phyloP scores from a whole-genome alignment of 2,113 vertebrate species.

The Limnothrissa miodon region DNA sequence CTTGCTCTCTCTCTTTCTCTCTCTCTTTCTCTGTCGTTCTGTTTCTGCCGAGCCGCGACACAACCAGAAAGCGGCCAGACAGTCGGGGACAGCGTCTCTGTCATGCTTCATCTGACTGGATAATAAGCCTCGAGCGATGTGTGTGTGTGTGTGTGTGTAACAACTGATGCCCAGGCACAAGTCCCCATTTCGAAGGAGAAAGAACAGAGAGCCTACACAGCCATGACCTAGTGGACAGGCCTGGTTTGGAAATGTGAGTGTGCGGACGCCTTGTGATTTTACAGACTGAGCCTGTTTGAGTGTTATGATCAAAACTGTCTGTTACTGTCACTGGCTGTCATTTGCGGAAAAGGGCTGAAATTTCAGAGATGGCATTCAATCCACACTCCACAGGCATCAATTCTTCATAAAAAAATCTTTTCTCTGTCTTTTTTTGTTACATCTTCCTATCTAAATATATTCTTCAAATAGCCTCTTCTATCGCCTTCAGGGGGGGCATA shows the following conservation, averaged over 20 bases:
- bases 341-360: background rate
- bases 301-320: conserved; percentile 2
- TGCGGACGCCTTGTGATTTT: background rate
- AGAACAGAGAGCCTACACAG: background rate
- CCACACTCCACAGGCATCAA: background rate
- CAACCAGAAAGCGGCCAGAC: background rate
- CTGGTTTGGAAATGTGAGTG: no score
- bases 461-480: background rate
- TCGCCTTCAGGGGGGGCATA: background rate
- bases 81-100: background rate
- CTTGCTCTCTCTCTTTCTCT: conserved; percentile 1
- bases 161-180: background rate
- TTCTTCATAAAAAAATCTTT: background rate
- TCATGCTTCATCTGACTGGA: background rate
- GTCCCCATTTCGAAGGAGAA: background rate
- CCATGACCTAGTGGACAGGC: background rate
- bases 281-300: background rate
- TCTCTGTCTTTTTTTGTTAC: background rate
- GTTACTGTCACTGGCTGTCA: background rate
- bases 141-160: background rate
- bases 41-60: background rate
- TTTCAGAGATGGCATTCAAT: background rate
- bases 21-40: background rate
- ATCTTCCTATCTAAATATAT: background rate
- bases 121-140: background rate